These are phyloP conservation scores for Monopterus albus DNA, from an alignment of 2,113 vertebrate species.

Conservation along the genomic window DNA sequence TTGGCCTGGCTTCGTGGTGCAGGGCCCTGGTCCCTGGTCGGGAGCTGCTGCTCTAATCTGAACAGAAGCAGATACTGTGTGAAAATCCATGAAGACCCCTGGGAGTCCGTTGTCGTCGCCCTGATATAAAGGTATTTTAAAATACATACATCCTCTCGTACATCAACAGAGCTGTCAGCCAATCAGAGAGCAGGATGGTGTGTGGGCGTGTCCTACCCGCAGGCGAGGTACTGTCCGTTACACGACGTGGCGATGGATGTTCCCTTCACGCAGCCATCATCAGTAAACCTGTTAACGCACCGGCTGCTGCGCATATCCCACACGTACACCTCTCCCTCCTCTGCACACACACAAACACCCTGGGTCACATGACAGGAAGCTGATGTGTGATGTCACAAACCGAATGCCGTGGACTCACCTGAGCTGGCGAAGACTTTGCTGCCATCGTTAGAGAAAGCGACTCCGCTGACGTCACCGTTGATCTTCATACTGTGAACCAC, in stretches of 20 bases:
- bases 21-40: too few species aligned
- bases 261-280: conserved; percentile 90
- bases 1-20: too few species aligned
- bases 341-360: conserved; percentile 69
- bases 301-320: conserved; percentile 92
- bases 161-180: neutral
- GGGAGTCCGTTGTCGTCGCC: too few species aligned
- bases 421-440: conserved; percentile 88
- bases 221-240: conserved; percentile 91
- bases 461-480: conserved; percentile 84
- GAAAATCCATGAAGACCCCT: too few species aligned
- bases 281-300: conserved; percentile 89
- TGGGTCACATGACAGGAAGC: conserved; percentile 10
- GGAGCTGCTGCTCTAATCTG: too few species aligned
- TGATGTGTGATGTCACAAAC: neutral
- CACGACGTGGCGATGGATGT: conserved; percentile 88
- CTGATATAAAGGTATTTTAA: too few species aligned
- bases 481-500: conserved; percentile 91
- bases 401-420: conserved; percentile 64
- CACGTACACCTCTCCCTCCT: conserved; percentile 91
- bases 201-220: conserved; percentile 86
- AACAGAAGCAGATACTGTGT: too few species aligned
- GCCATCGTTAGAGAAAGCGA: conserved; percentile 87
- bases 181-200: neutral
- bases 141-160: too few species aligned